These are phyloP conservation scores for Orthosia gracilis DNA, from an alignment of 2,888 invertebrate genomes.

Conservation along the genomic window DNA sequence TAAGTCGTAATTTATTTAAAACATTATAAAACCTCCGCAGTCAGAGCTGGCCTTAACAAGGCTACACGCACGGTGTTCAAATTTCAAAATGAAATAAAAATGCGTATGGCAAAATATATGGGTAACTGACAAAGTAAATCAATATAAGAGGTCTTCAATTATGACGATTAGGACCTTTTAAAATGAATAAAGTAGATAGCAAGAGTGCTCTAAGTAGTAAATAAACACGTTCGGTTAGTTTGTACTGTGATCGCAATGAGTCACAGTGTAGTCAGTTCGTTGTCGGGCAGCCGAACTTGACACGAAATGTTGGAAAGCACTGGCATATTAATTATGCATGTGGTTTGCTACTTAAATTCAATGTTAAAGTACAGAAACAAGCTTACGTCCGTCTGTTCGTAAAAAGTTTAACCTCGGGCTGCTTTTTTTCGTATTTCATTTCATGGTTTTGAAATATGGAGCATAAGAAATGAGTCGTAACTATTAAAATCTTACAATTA, in stretches of 20 bases:
- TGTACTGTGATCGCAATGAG: constrained; percentile 63
- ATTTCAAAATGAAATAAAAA: neutral
- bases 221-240: constrained; percentile 68
- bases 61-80: neutral
- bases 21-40: neutral
- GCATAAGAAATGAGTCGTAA: neutral
- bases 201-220: constrained; percentile 64
- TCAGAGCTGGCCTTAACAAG: neutral
- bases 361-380: constrained; percentile 46
- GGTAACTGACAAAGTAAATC: neutral
- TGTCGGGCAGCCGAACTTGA: constrained; percentile 58
- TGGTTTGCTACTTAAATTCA: constrained; percentile 37
- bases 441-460: neutral
- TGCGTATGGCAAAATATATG: neutral
- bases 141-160: constrained; percentile 11
- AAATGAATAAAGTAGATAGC: constrained; percentile 15
- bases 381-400: constrained; percentile 21
- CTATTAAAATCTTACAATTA: too few relatives aligned
- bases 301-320: constrained; percentile 51
- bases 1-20: too few relatives aligned
- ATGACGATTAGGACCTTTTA: constrained; percentile 28
- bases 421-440: constrained; percentile 33
- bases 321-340: constrained; percentile 54
- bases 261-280: constrained; percentile 56
- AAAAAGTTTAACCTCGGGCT: constrained; percentile 39